Conservation (phyloP, 2,113 vertebrate genomes). For the Apodemus sylvaticus region DNA sequence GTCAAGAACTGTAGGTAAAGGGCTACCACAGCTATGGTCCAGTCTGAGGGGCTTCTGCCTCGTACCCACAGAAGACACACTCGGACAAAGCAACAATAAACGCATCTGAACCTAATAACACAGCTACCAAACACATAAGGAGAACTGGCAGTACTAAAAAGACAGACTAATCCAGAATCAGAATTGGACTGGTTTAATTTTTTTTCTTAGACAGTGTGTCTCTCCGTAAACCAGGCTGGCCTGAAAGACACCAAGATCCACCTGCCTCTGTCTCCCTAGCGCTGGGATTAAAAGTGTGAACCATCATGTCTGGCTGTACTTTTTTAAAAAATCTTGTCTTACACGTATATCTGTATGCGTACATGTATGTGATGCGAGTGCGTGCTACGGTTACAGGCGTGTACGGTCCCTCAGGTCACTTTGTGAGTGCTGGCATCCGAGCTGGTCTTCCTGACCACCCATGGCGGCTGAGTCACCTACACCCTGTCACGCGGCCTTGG, state of each 20-base stretch:
- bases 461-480: no score
- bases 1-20: not conserved
- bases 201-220: not conserved
- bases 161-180: not conserved
- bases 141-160: no score
- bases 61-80: not conserved
- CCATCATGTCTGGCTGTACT: not conserved
- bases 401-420: not conserved
- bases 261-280: not conserved
- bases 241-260: not conserved
- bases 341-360: not conserved
- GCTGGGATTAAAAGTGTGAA: not conserved
- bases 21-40: not conserved
- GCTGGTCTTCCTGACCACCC: not conserved
- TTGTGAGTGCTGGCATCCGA: not conserved
- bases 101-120: rapidly evolving
- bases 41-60: not conserved
- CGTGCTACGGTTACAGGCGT: not conserved
- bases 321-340: not conserved
- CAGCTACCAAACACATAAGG: not conserved
- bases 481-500: not conserved
- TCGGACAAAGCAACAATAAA: not conserved
- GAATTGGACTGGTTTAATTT: no score
- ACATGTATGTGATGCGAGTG: not conserved
- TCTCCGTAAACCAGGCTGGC: not conserved